Percentiles rank a stretch among this genome's conserved stretches.
These are phyloP conservation scores for Cyrtorhinus lividipennis DNA, from an alignment of 1,140 invertebrate genomes.

Conservation along the genomic window DNA sequence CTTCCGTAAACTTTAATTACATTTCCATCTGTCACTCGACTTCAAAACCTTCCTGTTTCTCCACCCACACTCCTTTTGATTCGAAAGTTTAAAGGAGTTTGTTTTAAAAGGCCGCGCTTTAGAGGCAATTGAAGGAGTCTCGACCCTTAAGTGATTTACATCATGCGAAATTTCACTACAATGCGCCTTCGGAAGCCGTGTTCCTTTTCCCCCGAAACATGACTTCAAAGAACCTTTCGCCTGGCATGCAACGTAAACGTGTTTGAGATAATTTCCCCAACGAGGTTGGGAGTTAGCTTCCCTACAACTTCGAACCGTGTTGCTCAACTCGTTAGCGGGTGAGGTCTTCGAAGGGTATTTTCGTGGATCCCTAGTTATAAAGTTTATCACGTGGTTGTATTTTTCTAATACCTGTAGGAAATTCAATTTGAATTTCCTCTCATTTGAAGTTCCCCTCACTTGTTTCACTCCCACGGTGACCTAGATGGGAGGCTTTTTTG, in stretches of 20 bases:
- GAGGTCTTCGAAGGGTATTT: not conserved
- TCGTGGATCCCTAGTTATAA: not conserved
- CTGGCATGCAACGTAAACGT: not conserved
- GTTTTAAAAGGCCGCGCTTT: not conserved
- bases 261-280: not conserved
- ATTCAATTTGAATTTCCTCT: not conserved
- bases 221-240: not conserved
- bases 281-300: not conserved
- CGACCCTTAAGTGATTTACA: not conserved
- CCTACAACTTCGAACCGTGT: not conserved
- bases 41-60: not conserved
- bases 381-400: not conserved
- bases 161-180: not conserved
- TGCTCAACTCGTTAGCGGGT: not conserved
- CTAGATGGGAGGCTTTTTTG: too few relatives aligned
- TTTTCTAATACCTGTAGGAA: not conserved
- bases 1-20: constrained; percentile 8
- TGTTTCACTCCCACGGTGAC: too few relatives aligned
- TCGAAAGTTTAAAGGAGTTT: not conserved
- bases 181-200: not conserved
- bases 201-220: not conserved
- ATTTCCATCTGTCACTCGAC: constrained; percentile 8
- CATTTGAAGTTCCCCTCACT: not conserved
- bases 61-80: not conserved
- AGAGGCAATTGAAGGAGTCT: not conserved